Percentiles rank a stretch among this genome's conserved stretches.
Evolutionary conservation across 1,140 invertebrate genomes (phyloP).

Genomic region (Microvelia longipes): DNA sequence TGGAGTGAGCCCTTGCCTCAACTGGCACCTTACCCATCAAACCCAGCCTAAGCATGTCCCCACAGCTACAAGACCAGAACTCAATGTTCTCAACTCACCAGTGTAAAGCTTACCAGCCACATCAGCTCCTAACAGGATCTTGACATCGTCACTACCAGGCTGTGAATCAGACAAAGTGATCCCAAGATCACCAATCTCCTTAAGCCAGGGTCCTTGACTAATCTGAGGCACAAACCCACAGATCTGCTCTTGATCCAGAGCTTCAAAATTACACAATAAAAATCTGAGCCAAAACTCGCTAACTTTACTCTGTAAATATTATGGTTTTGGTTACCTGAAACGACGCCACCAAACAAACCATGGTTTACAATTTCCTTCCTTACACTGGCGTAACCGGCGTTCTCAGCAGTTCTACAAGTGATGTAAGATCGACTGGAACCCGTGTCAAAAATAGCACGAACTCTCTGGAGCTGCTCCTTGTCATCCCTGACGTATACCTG

Average conservation of each 20-base stretch:
- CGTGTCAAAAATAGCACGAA: background rate
- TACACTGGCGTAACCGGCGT: background rate
- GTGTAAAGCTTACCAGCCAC: background rate
- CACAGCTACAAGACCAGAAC: background rate
- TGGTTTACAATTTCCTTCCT: background rate
- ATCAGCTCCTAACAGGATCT: background rate
- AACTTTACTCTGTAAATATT: background rate
- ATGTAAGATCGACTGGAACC: background rate
- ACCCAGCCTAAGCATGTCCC: background rate
- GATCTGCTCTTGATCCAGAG: background rate
- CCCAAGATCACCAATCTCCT: background rate
- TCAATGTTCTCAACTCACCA: background rate
- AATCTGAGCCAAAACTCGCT: background rate
- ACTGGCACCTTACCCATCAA: background rate
- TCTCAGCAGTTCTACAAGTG: background rate
- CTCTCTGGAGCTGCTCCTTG: background rate
- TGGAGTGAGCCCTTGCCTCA: background rate
- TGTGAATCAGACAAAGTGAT: background rate
- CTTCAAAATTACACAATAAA: background rate
- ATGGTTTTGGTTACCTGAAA: background rate
- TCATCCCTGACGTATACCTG: background rate
- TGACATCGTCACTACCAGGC: background rate
- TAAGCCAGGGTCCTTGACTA: background rate
- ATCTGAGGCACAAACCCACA: background rate
- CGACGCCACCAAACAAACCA: background rate